Conservation (phyloP, 2,888 invertebrate genomes). For the Trichogramma dendrolimi region DNA sequence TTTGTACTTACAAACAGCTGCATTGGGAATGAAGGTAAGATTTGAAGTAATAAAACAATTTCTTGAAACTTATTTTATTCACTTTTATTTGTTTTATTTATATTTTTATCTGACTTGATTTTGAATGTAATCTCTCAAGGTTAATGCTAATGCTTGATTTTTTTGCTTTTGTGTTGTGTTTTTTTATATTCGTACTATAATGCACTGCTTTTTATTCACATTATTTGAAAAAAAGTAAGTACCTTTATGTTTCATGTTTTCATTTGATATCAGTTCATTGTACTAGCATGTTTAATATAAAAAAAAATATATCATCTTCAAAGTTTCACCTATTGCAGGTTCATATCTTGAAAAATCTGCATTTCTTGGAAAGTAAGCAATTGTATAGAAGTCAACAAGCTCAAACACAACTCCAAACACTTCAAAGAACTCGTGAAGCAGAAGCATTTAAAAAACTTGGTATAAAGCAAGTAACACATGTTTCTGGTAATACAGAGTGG, state of each 20-base stretch:
- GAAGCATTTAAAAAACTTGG: slow-evolving; percentile 65
- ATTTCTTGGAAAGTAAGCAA: slow-evolving; percentile 67
- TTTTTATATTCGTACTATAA: too few species aligned
- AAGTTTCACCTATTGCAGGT: slow-evolving; percentile 45
- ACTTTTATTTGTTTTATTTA: background rate
- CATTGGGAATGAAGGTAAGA: slow-evolving; percentile 65
- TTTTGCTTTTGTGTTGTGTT: too few species aligned
- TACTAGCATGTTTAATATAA: background rate
- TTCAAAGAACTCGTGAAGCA: slow-evolving; percentile 63
- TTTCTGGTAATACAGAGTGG: slow-evolving; percentile 55
- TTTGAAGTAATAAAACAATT: slow-evolving; percentile 3
- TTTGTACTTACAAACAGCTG: slow-evolving; percentile 75
- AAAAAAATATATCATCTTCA: slow-evolving; percentile 3
- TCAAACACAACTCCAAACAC: slow-evolving; percentile 67
- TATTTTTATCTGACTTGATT: too few species aligned
- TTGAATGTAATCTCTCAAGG: too few species aligned
- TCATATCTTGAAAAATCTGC: slow-evolving; percentile 55
- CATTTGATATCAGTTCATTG: background rate
- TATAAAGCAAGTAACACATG: slow-evolving; percentile 59
- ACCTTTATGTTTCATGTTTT: background rate
- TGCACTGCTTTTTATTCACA: background rate
- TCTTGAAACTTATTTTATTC: slow-evolving; percentile 3
- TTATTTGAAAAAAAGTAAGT: background rate
- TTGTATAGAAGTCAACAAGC: slow-evolving; percentile 71
- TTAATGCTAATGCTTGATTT: too few species aligned